A percentile compares a stretch with the other conserved stretches of the same genome.
These are phyloP conservation scores for Enteromius treurensis DNA, from an alignment of 2,797 vertebrate species.

Conservation along the genomic window DNA sequence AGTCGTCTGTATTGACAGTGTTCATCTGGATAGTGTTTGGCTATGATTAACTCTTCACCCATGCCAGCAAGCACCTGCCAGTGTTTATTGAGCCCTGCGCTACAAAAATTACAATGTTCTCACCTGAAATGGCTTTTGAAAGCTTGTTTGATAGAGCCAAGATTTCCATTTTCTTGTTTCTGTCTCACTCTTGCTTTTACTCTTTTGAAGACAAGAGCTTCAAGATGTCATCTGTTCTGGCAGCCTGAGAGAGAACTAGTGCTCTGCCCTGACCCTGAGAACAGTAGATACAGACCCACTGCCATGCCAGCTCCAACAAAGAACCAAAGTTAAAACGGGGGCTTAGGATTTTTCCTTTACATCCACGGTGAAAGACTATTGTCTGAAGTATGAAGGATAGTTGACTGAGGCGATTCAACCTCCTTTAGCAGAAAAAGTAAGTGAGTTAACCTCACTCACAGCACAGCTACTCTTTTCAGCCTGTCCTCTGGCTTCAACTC, in stretches of 20 bases:
- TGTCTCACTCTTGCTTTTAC: constrained; percentile 9
- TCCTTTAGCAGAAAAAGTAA: neutral
- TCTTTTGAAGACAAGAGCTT: constrained; percentile 55
- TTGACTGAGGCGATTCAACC: neutral
- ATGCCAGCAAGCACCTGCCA: constrained; percentile 49
- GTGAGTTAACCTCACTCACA: constrained; percentile 8
- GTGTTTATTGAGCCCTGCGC: constrained; percentile 51
- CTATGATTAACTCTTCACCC: constrained; percentile 53
- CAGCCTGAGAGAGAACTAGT: constrained; percentile 61
- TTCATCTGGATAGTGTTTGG: constrained; percentile 48
- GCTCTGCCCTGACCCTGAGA: constrained; percentile 27
- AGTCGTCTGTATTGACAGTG: constrained; percentile 47
- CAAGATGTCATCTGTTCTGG: constrained; percentile 64
- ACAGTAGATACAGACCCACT: constrained; percentile 39
- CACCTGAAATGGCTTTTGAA: constrained; percentile 59
- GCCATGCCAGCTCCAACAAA: constrained; percentile 46
- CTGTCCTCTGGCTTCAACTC: neutral
- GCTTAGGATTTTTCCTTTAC: constrained; percentile 15
- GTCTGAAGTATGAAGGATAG: neutral
- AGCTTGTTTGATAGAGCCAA: constrained; percentile 63
- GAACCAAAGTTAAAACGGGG: constrained; percentile 21
- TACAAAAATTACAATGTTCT: constrained; percentile 53
- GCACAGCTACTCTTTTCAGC: neutral
- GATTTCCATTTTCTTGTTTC: constrained; percentile 53
- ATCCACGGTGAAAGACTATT: neutral